Evolutionary conservation across 2,797 vertebrate species (phyloP).

Genomic region (Spheniscus humboldti): DNA sequence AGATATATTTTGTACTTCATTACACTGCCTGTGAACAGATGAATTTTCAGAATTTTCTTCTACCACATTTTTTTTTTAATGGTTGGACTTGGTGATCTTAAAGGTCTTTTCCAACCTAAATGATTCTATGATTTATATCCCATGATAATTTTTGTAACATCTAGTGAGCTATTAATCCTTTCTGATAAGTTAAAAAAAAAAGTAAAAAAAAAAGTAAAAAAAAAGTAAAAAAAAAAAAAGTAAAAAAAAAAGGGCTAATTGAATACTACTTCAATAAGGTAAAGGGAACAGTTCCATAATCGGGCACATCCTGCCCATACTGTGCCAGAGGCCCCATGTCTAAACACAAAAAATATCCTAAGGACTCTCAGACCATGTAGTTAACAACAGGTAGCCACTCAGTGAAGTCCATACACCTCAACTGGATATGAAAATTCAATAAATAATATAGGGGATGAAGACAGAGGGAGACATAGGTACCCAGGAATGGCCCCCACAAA

Average conservation of each 20-base stretch:
- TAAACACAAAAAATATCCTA: neutral
- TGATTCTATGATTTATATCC: neutral
- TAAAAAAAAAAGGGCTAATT: neutral
- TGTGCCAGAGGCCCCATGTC: neutral
- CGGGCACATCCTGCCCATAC: neutral
- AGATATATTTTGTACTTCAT: neutral
- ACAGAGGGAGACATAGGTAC: neutral
- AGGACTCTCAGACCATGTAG: neutral
- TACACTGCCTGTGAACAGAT: neutral
- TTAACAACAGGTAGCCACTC: neutral
- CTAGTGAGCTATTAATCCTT: neutral
- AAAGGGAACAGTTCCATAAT: neutral
- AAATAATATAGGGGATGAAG: neutral
- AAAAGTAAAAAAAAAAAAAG: neutral
- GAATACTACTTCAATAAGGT: neutral
- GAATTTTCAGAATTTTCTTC: neutral
- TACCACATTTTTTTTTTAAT: neutral
- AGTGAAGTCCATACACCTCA: neutral
- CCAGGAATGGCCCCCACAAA: neutral
- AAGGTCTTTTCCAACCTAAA: too few species aligned
- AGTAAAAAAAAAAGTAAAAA: too few species aligned
- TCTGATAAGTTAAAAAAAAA: neutral
- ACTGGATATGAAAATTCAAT: neutral
- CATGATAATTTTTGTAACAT: neutral
- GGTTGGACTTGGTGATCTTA: too few species aligned